These are phyloP conservation scores for Cebidichthys violaceus DNA, from an alignment of 2,113 vertebrate genomes.

Conservation along the genomic window DNA sequence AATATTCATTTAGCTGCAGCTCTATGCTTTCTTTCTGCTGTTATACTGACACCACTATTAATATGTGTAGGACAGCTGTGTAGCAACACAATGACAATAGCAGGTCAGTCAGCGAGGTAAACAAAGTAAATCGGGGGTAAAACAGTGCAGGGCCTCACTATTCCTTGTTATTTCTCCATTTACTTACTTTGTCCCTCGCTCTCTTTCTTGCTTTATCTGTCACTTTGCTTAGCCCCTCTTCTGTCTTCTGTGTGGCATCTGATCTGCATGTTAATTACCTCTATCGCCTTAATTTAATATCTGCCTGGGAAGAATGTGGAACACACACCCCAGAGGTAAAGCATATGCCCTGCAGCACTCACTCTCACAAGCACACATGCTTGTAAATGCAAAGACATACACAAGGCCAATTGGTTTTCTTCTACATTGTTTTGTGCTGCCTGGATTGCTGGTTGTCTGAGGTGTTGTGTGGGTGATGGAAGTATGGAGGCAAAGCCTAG, in stretches of 20 bases:
- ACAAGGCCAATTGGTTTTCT: conserved; percentile 12
- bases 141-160: conserved; percentile 38
- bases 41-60: background rate
- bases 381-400: conserved; percentile 9
- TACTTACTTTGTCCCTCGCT: background rate
- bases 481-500: background rate
- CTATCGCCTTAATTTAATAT: conserved; percentile 71
- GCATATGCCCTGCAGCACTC: conserved; percentile 37
- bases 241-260: conserved; percentile 58
- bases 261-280: conserved; percentile 80
- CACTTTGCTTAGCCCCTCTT: conserved; percentile 38
- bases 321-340: conserved; percentile 53
- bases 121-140: conserved; percentile 3
- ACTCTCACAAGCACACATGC: conserved; percentile 15
- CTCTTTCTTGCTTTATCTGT: conserved; percentile 39
- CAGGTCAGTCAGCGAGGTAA: conserved; percentile 57
- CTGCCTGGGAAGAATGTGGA: conserved; percentile 52
- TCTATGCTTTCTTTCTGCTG: background rate
- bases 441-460: conserved; percentile 12
- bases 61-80: conserved; percentile 18
- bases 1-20: background rate
- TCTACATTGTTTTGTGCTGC: conserved; percentile 7
- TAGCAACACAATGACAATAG: conserved; percentile 32
- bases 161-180: conserved; percentile 27
- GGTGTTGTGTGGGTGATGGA: conserved; percentile 10